A percentile compares a stretch with the other conserved stretches of the same genome.
Evolutionary conservation across 2,888 invertebrate species (phyloP).

Genomic region (Helleia helle): DNA sequence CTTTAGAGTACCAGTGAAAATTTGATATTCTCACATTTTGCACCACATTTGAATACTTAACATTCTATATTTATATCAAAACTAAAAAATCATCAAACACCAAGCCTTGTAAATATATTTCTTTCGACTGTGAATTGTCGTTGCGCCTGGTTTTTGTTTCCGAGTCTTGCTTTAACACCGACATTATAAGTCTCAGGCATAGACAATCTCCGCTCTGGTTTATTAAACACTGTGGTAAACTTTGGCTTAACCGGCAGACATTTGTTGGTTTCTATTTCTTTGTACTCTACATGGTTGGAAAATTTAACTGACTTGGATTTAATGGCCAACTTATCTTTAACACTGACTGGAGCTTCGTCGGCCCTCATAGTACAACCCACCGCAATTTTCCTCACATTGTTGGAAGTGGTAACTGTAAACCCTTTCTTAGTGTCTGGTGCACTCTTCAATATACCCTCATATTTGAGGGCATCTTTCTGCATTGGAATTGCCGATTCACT

Average conservation of each 20-base stretch:
- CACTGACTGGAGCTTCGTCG: slow-evolving; percentile 53
- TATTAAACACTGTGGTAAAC: slow-evolving; percentile 46
- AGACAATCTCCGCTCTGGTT: slow-evolving; percentile 55
- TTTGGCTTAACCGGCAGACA: slow-evolving; percentile 22
- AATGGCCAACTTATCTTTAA: slow-evolving; percentile 51
- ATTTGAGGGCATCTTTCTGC: slow-evolving; percentile 53
- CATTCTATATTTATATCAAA: slow-evolving; percentile 3
- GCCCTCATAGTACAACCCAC: slow-evolving; percentile 56
- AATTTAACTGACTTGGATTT: slow-evolving; percentile 63
- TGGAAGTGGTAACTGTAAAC: slow-evolving; percentile 46
- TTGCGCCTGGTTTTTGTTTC: slow-evolving; percentile 30
- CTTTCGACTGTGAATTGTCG: slow-evolving; percentile 36
- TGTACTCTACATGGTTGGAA: slow-evolving; percentile 55
- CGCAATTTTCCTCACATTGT: slow-evolving; percentile 46
- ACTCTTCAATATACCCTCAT: slow-evolving; percentile 60
- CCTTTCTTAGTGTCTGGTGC: slow-evolving; percentile 33
- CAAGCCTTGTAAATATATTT: slow-evolving; percentile 55
- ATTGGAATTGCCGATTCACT: slow-evolving; percentile 33
- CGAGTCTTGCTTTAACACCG: slow-evolving; percentile 47
- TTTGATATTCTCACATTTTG: background rate
- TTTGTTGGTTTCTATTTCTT: slow-evolving; percentile 48
- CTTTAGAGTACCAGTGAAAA: slow-evolving; percentile 8
- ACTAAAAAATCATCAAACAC: slow-evolving; percentile 33
- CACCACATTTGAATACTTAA: background rate
- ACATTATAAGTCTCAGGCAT: slow-evolving; percentile 40